Evolutionary conservation across 2,888 invertebrate species (phyloP), one percentile per base, ranked within the genome.

Genomic region (Hirtodrosophila trivittata): DNA sequence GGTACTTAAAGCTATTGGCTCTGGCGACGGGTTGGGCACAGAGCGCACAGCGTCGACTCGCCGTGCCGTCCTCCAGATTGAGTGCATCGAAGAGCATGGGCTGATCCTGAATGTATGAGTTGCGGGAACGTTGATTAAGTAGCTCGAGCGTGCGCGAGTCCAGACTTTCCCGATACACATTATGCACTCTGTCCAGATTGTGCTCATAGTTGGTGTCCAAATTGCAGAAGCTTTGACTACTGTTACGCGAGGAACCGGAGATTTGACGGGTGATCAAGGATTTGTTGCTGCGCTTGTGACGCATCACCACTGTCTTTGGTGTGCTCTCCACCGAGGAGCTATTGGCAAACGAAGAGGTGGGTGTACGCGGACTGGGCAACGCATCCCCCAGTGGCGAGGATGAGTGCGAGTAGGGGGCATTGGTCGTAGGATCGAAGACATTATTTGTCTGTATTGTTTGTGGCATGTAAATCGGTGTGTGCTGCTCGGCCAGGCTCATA

Each of bases 121-220:
- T 88, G 5, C 90, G 85, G 30, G 89, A 88, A 10, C 89, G 75
- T 14, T 89, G 86, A 69, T 90, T 91, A 14, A 91, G 59, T 16
- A 88, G 68, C 32, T 89, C 87, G 18, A 91, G 71, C 30, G 89
- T 91, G 14, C 89, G 85, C 45, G 89, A 89, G 46, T 90, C 90
- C 50, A 91, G 85, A 66, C 91, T 91, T 58, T 90, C 89, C 7
- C 91, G 88, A 60, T 90, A 91, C 3, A 91, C 82, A 71, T 91
- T 91, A 49, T 90, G 90, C 7, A 77, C 84, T 46, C 82, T 82
- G 50, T 91, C 91, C 37, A 90, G 74, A 58, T 91, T 90, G 47
- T 88, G 88, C 33, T 90, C 90, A 21, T 86, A 88, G 12, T 90
- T 87, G 3, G 88, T 75, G 56, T 89, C 88, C 52, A 89, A 77